Percentiles rank a stretch among this genome's conserved stretches.
Evolutionary conservation across 2,888 invertebrate species (phyloP).

Genomic region (Tricholauxania praeusta): DNA sequence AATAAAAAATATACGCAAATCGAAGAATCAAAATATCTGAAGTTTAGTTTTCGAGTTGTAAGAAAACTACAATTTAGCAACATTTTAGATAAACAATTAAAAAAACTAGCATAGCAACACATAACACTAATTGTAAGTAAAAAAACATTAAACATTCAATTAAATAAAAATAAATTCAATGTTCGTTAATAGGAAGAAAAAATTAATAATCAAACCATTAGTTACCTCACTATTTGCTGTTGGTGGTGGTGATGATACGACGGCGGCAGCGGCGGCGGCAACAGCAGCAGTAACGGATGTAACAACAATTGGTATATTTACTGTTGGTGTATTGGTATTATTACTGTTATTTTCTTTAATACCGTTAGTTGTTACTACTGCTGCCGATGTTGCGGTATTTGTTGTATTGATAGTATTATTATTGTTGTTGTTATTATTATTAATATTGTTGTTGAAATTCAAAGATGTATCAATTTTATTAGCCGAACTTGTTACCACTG

Average conservation of each 20-base stretch:
- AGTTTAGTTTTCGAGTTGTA: background rate
- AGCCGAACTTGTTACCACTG: slow-evolving; percentile 42
- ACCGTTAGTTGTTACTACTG: slow-evolving; percentile 62
- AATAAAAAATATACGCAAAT: too few relatives aligned
- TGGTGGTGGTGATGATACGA: slow-evolving; percentile 41
- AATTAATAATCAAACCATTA: slow-evolving; percentile 37
- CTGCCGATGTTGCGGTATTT: slow-evolving; percentile 49
- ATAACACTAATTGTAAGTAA: slow-evolving; percentile 8
- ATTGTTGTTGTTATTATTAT: slow-evolving; percentile 49
- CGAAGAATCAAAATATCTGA: too few relatives aligned
- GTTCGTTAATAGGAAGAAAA: background rate
- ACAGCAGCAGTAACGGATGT: slow-evolving; percentile 46
- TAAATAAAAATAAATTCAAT: background rate
- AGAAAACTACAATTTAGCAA: background rate
- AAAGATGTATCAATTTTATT: slow-evolving; percentile 30
- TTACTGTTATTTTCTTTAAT: slow-evolving; percentile 66
- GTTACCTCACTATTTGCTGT: slow-evolving; percentile 50
- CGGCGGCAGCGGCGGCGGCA: slow-evolving; percentile 38
- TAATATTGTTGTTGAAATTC: slow-evolving; percentile 39
- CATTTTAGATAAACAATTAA: slow-evolving; percentile 1
- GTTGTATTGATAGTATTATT: slow-evolving; percentile 50
- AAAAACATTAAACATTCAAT: slow-evolving; percentile 9
- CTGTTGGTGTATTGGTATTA: slow-evolving; percentile 48
- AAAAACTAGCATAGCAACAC: slow-evolving; percentile 16
- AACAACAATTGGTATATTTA: slow-evolving; percentile 57